Percentiles rank a stretch among this genome's conserved stretches.
Evolutionary conservation across 2,113 vertebrate species (phyloP).

Genomic region (Raja brachyura): DNA sequence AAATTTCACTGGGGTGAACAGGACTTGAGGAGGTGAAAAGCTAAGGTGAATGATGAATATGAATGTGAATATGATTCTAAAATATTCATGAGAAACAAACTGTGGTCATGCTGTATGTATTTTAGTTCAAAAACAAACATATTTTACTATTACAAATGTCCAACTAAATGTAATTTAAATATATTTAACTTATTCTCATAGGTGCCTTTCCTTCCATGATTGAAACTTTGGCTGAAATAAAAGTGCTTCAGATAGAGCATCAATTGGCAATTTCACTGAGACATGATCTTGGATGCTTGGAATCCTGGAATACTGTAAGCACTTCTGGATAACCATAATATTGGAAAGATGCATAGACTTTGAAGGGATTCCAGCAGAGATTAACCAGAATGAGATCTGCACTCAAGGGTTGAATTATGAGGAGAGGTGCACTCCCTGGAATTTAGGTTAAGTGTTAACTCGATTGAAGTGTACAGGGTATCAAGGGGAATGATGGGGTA

Average conservation of each 20-base stretch:
- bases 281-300: not conserved
- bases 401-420: too few relatives aligned
- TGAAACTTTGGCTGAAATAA: not conserved
- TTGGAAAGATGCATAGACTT: too few relatives aligned
- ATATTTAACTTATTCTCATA: not conserved
- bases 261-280: not conserved
- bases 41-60: not conserved
- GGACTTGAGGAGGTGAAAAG: not conserved
- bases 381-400: too few relatives aligned
- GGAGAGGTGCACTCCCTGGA: too few relatives aligned
- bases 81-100: not conserved
- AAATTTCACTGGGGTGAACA: not conserved
- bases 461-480: too few relatives aligned
- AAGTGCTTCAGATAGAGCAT: not conserved
- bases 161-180: not conserved
- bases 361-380: too few relatives aligned
- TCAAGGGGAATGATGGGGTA: too few relatives aligned
- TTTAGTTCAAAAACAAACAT: not conserved
- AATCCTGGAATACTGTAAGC: too few relatives aligned
- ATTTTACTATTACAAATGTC: not conserved
- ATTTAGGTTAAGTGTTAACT: too few relatives aligned
- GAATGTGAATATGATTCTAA: not conserved
- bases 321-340: too few relatives aligned
- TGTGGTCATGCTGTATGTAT: not conserved
- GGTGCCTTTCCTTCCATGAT: not conserved